Conservation (phyloP, 92 coral and sea anemone species). For the Parazoanthus swiftii region DNA sequence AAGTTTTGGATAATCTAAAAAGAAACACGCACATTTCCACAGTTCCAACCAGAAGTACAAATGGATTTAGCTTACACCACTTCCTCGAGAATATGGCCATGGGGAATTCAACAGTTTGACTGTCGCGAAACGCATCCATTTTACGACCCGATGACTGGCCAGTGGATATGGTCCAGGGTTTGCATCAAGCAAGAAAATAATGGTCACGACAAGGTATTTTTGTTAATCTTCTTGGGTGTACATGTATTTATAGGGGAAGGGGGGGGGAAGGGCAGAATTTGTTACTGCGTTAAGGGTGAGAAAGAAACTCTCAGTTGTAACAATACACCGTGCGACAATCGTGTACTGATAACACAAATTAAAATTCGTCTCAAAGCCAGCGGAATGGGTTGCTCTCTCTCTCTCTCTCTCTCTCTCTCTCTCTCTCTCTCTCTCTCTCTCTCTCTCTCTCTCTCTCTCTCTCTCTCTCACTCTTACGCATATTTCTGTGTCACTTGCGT, state of each 20-base stretch:
- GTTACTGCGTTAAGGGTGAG: neutral
- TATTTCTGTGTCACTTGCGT: too few species aligned
- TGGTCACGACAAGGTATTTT: neutral
- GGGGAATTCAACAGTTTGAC: neutral
- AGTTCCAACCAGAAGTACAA: too few species aligned
- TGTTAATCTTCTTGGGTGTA: neutral
- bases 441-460: too few species aligned
- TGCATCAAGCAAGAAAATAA: neutral
- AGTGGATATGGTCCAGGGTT: conserved; percentile 21
- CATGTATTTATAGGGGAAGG: neutral
- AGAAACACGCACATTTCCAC: too few species aligned
- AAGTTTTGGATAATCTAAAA: too few species aligned
- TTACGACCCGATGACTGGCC: conserved; percentile 21
- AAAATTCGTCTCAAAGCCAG: too few species aligned
- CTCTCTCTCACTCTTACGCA: too few species aligned
- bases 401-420: too few species aligned
- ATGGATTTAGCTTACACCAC: conserved; percentile 34
- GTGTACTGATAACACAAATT: too few species aligned
- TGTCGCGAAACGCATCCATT: neutral
- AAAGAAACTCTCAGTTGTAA: too few species aligned
- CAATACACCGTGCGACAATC: neutral
- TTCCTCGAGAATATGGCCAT: conserved; percentile 22
- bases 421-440: too few species aligned
- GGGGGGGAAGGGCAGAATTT: neutral
- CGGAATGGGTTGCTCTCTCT: too few species aligned